Evolutionary conservation across 37 sponge, comb jelly and placozoan genomes (phyloP), one percentile per base, ranked within the genome.

Genomic region (Spongilla lacustris): DNA sequence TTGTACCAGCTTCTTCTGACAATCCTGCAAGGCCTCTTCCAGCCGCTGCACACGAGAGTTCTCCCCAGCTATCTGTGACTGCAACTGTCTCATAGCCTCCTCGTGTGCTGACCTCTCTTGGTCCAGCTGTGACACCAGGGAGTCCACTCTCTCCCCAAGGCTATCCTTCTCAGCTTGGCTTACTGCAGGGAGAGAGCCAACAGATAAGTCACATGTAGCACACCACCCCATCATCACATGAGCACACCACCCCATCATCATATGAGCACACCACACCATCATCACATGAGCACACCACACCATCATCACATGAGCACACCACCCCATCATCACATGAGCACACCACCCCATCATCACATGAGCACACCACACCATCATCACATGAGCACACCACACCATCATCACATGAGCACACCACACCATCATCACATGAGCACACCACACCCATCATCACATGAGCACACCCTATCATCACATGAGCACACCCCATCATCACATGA

Each of bases 101-200:
- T 33, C 4, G 28, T 86, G 74, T 4, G 66, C 46, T 12, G 2
- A 32, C 30, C 71, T 78, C 87, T 91, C 91, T 23, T 71, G 67
- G 21, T 83, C 87, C 78, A 86, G 79, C 73, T 86, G 79, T 4
- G 67, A 38, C 34, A 31, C 11, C 36, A 91, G 75, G 2, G 66
- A 31, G 0, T 36, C 28, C 31, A 91, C 83, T 27, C 66, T 82
- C 74, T 86, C 87, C 71, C 68, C 21, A 32, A 86, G 69, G 5
- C 74, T 70, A 0, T 26, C 32, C 24, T 22, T 32, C 76, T 90
- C 86, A 29, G 72, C 10, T 35, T 83, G 77, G 17, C 69, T 79
- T 21, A 29, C 91, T 91, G 75, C 27, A 32, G 11, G 78, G 12
- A 24, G 58, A 6, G 1, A 58, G 19, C 58, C 58, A 58, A 58